phyloP scores from a whole-genome alignment of 2,888 invertebrate species.

The Pristionchus exspectatus region DNA sequence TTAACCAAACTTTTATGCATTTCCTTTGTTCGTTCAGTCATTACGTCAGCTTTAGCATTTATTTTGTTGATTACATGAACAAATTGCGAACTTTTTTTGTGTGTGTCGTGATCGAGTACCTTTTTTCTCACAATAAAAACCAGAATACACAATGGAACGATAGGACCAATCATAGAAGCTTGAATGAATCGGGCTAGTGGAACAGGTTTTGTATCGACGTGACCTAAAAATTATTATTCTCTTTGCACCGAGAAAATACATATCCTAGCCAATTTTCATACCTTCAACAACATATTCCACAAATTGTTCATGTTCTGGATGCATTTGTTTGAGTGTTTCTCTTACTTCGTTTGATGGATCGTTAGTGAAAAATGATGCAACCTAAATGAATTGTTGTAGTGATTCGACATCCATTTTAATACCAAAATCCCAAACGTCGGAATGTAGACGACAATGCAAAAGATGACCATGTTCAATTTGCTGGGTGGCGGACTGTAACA shows the following conservation, averaged over 20 bases:
- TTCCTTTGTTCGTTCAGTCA: not conserved
- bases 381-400: not conserved
- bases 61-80: not conserved
- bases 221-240: not conserved
- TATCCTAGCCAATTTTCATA: not conserved
- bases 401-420: not conserved
- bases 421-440: not conserved
- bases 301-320: not conserved
- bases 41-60: not conserved
- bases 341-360: not conserved
- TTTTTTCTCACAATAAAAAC: not conserved
- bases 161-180: slow-evolving; percentile 6
- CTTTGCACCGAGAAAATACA: too few species aligned
- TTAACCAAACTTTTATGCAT: slow-evolving; percentile 13
- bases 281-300: slow-evolving; percentile 10
- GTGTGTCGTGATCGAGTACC: not conserved
- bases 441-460: not conserved
- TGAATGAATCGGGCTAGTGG: not conserved
- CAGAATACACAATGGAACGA: not conserved
- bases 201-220: not conserved
- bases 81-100: not conserved
- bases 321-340: not conserved
- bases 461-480: not conserved
- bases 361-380: not conserved
- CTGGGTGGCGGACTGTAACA: not conserved